These are phyloP conservation scores for Echinops telfairi DNA, from an alignment of 2,113 vertebrate genomes.

Conservation along the genomic window DNA sequence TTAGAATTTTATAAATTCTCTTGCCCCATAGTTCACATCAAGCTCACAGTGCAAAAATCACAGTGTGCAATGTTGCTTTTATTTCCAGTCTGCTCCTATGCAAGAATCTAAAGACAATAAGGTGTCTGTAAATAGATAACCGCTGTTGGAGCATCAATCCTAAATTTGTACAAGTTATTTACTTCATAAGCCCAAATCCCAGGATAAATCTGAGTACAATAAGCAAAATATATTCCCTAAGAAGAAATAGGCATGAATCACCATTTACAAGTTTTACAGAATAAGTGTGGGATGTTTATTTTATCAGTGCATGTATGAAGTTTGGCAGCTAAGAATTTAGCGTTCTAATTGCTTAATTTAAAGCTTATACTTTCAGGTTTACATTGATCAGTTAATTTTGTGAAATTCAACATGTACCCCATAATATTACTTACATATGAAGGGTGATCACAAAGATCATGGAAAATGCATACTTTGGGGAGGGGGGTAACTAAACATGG, in stretches of 20 bases:
- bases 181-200: slow-evolving; percentile 54
- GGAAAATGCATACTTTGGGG: too few species aligned
- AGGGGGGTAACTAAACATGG: too few species aligned
- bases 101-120: slow-evolving; percentile 55
- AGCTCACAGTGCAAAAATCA: slow-evolving; percentile 23
- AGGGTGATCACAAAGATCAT: too few species aligned
- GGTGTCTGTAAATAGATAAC: slow-evolving; percentile 58
- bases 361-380: slow-evolving; percentile 66
- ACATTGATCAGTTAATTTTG: slow-evolving; percentile 73
- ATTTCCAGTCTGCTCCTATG: neutral
- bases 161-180: slow-evolving; percentile 48
- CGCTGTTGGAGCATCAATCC: slow-evolving; percentile 36
- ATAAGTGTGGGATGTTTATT: slow-evolving; percentile 41
- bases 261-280: slow-evolving; percentile 54
- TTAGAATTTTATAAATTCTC: slow-evolving; percentile 50
- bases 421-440: slow-evolving; percentile 33
- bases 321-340: slow-evolving; percentile 64
- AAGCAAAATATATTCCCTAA: slow-evolving; percentile 49
- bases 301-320: slow-evolving; percentile 30
- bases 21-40: neutral
- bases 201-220: slow-evolving; percentile 68
- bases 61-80: neutral
- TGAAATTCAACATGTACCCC: slow-evolving; percentile 52
- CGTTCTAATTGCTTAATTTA: slow-evolving; percentile 60
- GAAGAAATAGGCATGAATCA: slow-evolving; percentile 33